phyloP scores from a whole-genome alignment of 2,113 vertebrate genomes.

The Centropus bengalensis region DNA sequence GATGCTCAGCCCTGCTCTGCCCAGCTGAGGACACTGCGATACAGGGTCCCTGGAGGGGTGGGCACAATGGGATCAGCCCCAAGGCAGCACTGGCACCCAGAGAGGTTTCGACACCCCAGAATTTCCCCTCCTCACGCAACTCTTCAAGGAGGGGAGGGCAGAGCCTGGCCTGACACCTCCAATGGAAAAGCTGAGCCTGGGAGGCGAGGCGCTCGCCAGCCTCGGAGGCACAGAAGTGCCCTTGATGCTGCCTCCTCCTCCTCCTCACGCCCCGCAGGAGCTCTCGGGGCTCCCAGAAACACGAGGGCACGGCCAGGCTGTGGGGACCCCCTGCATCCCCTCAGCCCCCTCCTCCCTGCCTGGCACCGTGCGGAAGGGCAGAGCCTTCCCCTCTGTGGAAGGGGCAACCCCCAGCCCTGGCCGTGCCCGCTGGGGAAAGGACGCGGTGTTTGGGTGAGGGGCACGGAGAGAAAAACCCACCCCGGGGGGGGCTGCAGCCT shows the following conservation, averaged over 20 bases:
- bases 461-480: no score
- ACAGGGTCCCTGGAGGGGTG: background rate
- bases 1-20: background rate
- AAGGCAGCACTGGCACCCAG: background rate
- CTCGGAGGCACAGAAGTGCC: background rate
- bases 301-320: background rate
- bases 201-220: background rate
- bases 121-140: background rate
- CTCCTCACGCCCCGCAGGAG: background rate
- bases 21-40: background rate
- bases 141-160: background rate
- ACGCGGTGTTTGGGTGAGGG: background rate
- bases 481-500: background rate
- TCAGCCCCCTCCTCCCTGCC: no score
- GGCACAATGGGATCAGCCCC: background rate
- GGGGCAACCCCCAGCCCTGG: rapidly evolving
- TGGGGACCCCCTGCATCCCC: background rate
- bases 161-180: background rate
- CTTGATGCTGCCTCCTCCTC: background rate
- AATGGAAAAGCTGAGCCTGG: background rate
- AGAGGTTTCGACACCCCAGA: background rate
- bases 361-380: background rate
- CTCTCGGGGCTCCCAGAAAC: background rate
- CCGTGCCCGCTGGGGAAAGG: background rate
- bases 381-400: background rate